Percentiles rank a stretch among this genome's conserved stretches.
phyloP scores from a whole-genome alignment of 2,888 invertebrate genomes.

The Galerucella nymphaeae region DNA sequence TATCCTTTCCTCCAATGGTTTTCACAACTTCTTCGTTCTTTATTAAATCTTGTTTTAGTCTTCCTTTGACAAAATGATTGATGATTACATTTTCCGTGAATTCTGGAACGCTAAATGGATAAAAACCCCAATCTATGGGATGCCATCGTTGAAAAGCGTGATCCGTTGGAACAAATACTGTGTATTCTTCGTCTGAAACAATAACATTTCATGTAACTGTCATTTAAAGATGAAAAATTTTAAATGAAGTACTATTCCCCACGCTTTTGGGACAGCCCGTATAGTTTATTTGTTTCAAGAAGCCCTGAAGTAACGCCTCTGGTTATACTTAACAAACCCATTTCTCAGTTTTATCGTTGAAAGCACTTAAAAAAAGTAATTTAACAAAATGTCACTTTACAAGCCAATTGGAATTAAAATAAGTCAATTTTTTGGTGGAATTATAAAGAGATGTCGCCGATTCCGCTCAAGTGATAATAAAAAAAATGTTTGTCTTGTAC shows the following conservation, averaged over 20 bases:
- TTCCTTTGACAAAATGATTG: conserved; percentile 72
- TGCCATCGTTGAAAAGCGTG: conserved; percentile 76
- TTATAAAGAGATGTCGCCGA: conserved; percentile 32
- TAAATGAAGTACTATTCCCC: too few species aligned
- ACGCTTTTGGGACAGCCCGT: too few species aligned
- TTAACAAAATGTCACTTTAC: conserved; percentile 29
- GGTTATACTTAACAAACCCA: conserved; percentile 2
- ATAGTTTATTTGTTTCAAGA: too few species aligned
- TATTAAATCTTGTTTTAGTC: conserved; percentile 69
- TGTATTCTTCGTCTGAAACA: conserved; percentile 68
- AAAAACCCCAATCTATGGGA: conserved; percentile 78
- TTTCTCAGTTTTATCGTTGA: conserved; percentile 1
- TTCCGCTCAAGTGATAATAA: conserved; percentile 34
- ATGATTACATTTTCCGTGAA: conserved; percentile 72
- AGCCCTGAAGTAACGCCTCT: too few species aligned
- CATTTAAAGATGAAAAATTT: neutral
- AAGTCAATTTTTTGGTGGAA: conserved; percentile 24
- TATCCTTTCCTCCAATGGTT: conserved; percentile 71
- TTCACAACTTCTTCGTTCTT: conserved; percentile 68
- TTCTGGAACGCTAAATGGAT: conserved; percentile 75
- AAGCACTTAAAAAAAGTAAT: conserved; percentile 20
- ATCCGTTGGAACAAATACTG: conserved; percentile 73
- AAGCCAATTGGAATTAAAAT: conserved; percentile 29
- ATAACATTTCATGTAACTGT: neutral
- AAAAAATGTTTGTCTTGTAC: conserved; percentile 34